Base-by-base conservation (phyloP, 1,140 invertebrate species). In the Microplitis demolitor region DNA sequence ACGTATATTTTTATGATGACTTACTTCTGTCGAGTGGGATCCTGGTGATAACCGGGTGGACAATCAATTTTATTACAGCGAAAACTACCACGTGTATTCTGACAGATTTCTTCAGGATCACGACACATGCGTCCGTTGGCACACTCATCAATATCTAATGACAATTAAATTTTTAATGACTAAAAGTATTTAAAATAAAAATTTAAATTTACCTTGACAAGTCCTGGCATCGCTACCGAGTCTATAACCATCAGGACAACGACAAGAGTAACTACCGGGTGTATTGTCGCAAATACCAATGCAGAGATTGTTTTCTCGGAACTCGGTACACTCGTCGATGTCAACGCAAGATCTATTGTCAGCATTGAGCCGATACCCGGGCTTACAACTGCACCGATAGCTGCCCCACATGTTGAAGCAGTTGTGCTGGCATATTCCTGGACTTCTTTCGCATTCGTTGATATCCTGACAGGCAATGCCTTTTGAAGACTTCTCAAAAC, bases 61-160 rank as follows among this genome's bases (percentile, higher is more conserved):
- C 98, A 99, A 35, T 90, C 88, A 61, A 98, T 94, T 6, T 87
- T 88, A 68, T 96, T 95, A 82, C 98, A 99, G 75, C 94, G 92
- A 83, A 91, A 96, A 73, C 93, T 90, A 0, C 98, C 98, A 61
- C 94, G 88, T 0, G 92, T 96, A 83, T 99, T 99, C 67, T 97
- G 91, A 82, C 98, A 99, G 35, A 94, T 91, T 76, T 96, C 91
- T 63, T 94, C 91, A 0, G 84, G 75, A 45, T 89, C 89, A 69
- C 88, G 90, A 73, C 92, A 93, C 2, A 90, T 88, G 8, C 88
- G 88, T 0, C 88, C 89, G 1, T 83, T 83, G n/a, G 89, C 87
- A 79, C 96, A 98, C 85, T 98, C 97, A 82, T 98, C 93, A 74
- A 97, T 93, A 87, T 98, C 96, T 92, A 78, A 8, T 85, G 84